These are phyloP conservation scores for Drosophila borealis DNA, from an alignment of 2,888 invertebrate species.

Conservation along the genomic window DNA sequence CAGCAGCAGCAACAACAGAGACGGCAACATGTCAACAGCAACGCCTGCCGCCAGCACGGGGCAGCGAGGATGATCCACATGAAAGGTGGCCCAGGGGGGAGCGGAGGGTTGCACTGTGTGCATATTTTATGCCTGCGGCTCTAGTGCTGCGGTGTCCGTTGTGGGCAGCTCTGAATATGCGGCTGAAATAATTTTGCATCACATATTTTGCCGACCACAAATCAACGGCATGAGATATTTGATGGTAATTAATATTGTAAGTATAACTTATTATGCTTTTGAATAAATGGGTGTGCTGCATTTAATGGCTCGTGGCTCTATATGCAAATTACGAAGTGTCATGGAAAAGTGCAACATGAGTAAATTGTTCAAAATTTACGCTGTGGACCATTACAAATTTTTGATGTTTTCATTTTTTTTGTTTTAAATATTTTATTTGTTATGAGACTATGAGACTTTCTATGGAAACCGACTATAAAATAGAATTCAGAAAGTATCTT, in stretches of 20 bases:
- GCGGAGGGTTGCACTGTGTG: conserved; percentile 26
- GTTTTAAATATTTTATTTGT: neutral
- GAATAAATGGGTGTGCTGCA: conserved; percentile 67
- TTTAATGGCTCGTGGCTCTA: conserved; percentile 58
- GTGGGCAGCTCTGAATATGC: conserved; percentile 58
- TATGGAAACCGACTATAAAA: no score
- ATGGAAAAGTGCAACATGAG: conserved; percentile 33
- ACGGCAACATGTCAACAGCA: conserved; percentile 77
- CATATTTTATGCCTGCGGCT: conserved; percentile 70
- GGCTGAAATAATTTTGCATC: conserved; percentile 70
- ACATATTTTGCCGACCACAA: conserved; percentile 68
- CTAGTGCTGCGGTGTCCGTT: conserved; percentile 45
- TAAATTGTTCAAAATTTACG: neutral
- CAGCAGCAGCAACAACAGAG: conserved; percentile 55
- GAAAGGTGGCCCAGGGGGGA: neutral
- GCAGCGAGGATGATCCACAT: conserved; percentile 52
- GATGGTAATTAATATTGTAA: conserved; percentile 78
- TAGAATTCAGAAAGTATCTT: no score
- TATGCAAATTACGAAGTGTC: conserved; percentile 38
- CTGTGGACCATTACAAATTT: no score
- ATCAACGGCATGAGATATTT: conserved; percentile 79
- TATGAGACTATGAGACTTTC: no score
- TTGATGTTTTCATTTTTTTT: no score
- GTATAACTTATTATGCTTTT: conserved; percentile 62
- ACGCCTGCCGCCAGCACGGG: conserved; percentile 62